Conservation (phyloP, 1,140 invertebrate species). For the Proales similis region DNA sequence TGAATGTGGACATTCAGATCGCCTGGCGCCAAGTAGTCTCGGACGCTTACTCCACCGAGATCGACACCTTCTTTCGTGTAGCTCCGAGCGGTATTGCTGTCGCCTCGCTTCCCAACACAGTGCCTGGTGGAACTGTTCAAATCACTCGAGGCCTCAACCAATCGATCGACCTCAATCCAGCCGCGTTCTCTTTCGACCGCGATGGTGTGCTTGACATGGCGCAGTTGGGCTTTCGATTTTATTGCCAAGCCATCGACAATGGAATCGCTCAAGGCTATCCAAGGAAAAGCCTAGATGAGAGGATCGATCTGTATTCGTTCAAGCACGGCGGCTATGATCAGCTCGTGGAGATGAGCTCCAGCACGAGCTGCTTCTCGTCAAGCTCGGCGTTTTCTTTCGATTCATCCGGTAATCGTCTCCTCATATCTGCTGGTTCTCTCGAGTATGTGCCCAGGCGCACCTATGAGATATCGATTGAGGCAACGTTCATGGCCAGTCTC, state of each 20-base stretch:
- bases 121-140: conserved; percentile 5
- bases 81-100: conserved; percentile 13
- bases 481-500: background rate
- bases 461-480: conserved; percentile 20
- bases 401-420: too few species aligned
- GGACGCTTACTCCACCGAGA: background rate
- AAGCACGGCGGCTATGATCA: conserved; percentile 2
- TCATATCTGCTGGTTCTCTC: too few species aligned
- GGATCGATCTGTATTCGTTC: conserved; percentile 23
- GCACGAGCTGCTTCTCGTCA: conserved; percentile 30
- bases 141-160: conserved; percentile 21
- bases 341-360: conserved; percentile 12
- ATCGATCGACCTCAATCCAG: conserved; percentile 7
- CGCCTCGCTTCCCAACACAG: conserved; percentile 2
- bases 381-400: too few species aligned
- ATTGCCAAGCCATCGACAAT: conserved; percentile 4
- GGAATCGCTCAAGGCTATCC: conserved; percentile 5
- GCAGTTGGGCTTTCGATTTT: conserved; percentile 24
- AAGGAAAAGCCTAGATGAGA: conserved; percentile 2
- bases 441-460: too few species aligned
- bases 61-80: conserved; percentile 12
- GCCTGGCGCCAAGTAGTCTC: too few species aligned
- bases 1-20: background rate
- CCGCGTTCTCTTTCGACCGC: conserved; percentile 12
- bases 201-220: background rate